Evolutionary conservation across 2,113 vertebrate species (phyloP).

Genomic region (Podiceps cristatus): DNA sequence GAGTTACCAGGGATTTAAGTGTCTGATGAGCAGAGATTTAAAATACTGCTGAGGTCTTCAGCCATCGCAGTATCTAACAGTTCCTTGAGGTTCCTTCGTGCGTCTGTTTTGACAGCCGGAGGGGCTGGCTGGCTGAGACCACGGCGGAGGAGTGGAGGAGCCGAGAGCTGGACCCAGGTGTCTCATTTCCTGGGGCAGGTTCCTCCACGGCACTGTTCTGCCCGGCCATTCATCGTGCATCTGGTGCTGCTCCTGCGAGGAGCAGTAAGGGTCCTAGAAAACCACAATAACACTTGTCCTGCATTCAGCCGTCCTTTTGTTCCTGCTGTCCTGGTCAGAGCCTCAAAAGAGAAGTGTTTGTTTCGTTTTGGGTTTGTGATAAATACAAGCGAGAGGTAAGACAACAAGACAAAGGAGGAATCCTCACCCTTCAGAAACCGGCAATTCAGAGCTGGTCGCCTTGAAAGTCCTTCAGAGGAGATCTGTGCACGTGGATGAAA

Average conservation of each 20-base stretch:
- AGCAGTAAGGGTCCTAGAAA: slow-evolving; percentile 4
- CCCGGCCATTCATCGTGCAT: background rate
- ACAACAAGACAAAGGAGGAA: slow-evolving; percentile 33
- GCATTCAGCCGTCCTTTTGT: slow-evolving; percentile 35
- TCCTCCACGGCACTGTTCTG: background rate
- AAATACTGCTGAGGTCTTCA: background rate
- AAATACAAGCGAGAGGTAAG: slow-evolving; percentile 32
- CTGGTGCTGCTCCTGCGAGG: slow-evolving; percentile 32
- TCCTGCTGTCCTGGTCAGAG: slow-evolving; percentile 43
- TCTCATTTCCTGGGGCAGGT: slow-evolving; percentile 34
- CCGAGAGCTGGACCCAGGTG: slow-evolving; percentile 44
- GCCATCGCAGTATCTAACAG: accelerated
- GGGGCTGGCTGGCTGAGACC: background rate
- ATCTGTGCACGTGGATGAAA: background rate
- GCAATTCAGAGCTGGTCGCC: slow-evolving; percentile 20
- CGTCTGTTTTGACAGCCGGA: background rate
- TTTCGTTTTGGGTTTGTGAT: slow-evolving; percentile 31
- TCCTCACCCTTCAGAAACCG: background rate
- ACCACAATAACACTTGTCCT: slow-evolving; percentile 33
- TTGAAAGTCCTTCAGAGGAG: slow-evolving; percentile 17
- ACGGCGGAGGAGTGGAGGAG: accelerated
- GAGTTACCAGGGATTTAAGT: background rate
- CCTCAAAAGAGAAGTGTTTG: slow-evolving; percentile 28
- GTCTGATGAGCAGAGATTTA: background rate
- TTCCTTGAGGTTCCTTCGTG: slow-evolving; percentile 2